Conservation (phyloP, 2,113 vertebrate genomes). For the Lepus americanus region DNA sequence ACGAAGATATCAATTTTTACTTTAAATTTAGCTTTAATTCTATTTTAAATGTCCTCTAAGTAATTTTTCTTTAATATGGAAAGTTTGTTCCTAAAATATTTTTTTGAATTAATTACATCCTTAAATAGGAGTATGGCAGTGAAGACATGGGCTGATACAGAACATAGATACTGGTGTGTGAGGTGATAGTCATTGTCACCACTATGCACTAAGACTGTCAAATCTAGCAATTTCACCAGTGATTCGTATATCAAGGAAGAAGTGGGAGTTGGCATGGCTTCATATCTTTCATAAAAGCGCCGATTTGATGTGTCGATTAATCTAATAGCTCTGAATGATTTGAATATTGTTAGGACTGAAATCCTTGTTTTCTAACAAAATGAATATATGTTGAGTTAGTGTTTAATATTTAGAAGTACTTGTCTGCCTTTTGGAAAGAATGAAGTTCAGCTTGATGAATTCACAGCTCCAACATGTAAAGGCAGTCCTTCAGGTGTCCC, state of each 20-base stretch:
- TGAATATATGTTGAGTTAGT: conserved; percentile 50
- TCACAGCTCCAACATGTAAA: conserved; percentile 46
- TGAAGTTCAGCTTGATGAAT: conserved; percentile 28
- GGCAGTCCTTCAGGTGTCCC: conserved; percentile 39
- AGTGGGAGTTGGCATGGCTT: neutral
- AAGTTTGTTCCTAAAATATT: neutral
- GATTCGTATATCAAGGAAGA: conserved; percentile 13
- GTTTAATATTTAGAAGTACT: conserved; percentile 73
- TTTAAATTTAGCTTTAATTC: conserved; percentile 43
- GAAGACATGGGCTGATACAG: neutral
- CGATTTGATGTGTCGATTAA: conserved; percentile 46
- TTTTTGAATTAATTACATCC: conserved; percentile 25
- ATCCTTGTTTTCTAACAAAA: conserved; percentile 56
- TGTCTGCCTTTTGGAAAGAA: conserved; percentile 51
- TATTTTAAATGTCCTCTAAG: conserved; percentile 44
- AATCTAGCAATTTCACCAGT: conserved; percentile 33
- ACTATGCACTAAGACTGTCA: conserved; percentile 44
- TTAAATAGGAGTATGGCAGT: neutral
- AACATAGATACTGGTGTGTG: neutral
- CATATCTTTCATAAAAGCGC: neutral
- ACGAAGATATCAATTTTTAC: conserved; percentile 38
- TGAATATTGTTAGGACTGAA: conserved; percentile 23
- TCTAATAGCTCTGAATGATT: conserved; percentile 28
- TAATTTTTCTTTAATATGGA: conserved; percentile 49
- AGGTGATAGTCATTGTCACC: conserved; percentile 32